Conservation (phyloP, 2,888 invertebrate genomes). For the Euproctis similis region DNA sequence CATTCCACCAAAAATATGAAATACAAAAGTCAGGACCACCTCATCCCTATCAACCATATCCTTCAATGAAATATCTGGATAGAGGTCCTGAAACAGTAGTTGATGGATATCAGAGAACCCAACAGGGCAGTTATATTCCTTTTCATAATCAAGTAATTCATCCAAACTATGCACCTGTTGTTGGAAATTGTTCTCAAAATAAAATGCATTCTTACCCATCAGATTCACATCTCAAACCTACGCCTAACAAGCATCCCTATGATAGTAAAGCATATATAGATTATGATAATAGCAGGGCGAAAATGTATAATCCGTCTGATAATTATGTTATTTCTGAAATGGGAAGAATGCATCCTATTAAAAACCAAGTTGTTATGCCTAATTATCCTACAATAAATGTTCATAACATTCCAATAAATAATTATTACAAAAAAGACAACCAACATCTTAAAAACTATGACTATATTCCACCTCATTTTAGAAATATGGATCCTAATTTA, state of each 20-base stretch:
- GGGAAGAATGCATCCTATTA: conserved; percentile 39
- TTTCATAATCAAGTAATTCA: conserved; percentile 55
- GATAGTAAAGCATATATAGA: conserved; percentile 55
- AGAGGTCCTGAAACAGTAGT: conserved; percentile 48
- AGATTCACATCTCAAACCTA: conserved; percentile 40
- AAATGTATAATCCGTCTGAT: conserved; percentile 45
- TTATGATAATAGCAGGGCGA: conserved; percentile 46
- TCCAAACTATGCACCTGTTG: conserved; percentile 45
- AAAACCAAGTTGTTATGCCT: conserved; percentile 46
- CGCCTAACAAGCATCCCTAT: conserved; percentile 51
- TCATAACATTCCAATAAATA: conserved; percentile 42
- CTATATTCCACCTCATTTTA: conserved; percentile 40
- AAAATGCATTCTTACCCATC: conserved; percentile 50
- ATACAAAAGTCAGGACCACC: conserved; percentile 47
- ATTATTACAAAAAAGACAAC: conserved; percentile 55
- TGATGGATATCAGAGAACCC: conserved; percentile 58
- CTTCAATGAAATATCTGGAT: conserved; percentile 57
- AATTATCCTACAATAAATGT: conserved; percentile 47
- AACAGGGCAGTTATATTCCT: conserved; percentile 42
- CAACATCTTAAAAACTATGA: conserved; percentile 47
- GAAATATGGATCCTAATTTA: conserved; percentile 45
- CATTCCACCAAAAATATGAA: conserved; percentile 57
- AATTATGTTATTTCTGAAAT: conserved; percentile 53
- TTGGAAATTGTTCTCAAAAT: conserved; percentile 48
- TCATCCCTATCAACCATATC: conserved; percentile 51